Base-by-base conservation (phyloP, 1,140 invertebrate genomes). In the Hyles vespertilio region DNA sequence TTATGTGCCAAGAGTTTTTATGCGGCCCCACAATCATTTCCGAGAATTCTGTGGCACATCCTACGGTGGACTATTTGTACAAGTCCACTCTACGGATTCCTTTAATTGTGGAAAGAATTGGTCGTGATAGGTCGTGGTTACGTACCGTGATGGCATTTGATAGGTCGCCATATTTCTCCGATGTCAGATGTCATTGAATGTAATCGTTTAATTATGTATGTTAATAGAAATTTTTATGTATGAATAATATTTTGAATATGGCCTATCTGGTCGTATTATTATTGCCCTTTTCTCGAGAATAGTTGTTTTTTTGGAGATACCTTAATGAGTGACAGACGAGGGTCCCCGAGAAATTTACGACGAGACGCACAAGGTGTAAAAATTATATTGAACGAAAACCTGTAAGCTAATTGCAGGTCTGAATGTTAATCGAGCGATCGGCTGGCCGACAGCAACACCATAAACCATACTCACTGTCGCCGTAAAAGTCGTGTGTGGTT, bases 1-100 rank as follows among this genome's bases (percentile, higher is more conserved):
- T 87, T 89, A 89, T 85, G 79, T 88, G 69, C 73, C 72, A 80
- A 78, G 73, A 72, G 77, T 80, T 87, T 87, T 85, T 86, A 79
- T 78, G 65, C 70, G 61, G 65, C 67, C 58, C 63, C 59, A 64
- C 46, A 22, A 22, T 22, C 22, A 22, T 22, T 22, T 22, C 22
- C 22, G 22, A 22, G 22, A 22, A 22, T 22, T 22, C 22, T 22
- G 22, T 22, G 22, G 22, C 22, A 22, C 22, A 22, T 63, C 65
- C 69, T 63, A 56, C 56, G 69, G 51, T 63, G 72, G 66, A 65
- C 64, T 67, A 73, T 74, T 78, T 77, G 74, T 79, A 80, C 76
- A 79, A 78, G 74, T 72, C 65, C 60, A 63, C 59, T 61, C 56
- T 58, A 47, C 56, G 64, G 66, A 53, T 55, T 65, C 54, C 59